phyloP scores from a whole-genome alignment of 2,113 vertebrate species.

The Tyto alba region DNA sequence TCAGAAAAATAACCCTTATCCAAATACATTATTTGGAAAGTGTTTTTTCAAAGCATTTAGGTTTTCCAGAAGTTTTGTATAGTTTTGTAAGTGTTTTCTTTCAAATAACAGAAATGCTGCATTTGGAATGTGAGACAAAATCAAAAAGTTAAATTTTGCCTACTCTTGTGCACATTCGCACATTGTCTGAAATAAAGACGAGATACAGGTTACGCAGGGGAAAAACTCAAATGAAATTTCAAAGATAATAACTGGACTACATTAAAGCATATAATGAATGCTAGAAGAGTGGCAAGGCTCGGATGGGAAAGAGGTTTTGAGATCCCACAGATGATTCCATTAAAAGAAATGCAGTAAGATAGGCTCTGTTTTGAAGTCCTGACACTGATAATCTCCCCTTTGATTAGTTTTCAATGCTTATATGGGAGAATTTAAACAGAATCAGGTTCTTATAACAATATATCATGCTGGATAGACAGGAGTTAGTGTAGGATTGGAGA shows the following conservation, averaged over 20 bases:
- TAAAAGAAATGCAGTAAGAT: background rate
- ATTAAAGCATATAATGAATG: background rate
- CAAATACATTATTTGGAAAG: background rate
- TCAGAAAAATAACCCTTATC: background rate
- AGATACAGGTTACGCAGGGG: background rate
- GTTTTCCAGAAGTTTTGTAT: background rate
- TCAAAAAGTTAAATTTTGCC: background rate
- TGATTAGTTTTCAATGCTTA: background rate
- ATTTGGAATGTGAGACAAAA: background rate
- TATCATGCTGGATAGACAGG: background rate
- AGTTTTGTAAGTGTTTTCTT: background rate
- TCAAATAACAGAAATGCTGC: background rate
- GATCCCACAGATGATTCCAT: background rate
- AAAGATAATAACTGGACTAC: background rate
- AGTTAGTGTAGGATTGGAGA: background rate
- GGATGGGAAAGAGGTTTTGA: background rate
- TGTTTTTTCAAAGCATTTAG: background rate
- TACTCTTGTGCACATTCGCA: background rate
- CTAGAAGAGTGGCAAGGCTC: background rate
- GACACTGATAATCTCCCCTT: background rate
- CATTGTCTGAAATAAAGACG: background rate
- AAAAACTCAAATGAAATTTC: background rate
- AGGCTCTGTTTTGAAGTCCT: background rate
- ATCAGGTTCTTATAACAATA: background rate
- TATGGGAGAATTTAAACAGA: background rate